These are phyloP conservation scores for Mycalesis mineus DNA, from an alignment of 2,888 invertebrate species.

Conservation along the genomic window DNA sequence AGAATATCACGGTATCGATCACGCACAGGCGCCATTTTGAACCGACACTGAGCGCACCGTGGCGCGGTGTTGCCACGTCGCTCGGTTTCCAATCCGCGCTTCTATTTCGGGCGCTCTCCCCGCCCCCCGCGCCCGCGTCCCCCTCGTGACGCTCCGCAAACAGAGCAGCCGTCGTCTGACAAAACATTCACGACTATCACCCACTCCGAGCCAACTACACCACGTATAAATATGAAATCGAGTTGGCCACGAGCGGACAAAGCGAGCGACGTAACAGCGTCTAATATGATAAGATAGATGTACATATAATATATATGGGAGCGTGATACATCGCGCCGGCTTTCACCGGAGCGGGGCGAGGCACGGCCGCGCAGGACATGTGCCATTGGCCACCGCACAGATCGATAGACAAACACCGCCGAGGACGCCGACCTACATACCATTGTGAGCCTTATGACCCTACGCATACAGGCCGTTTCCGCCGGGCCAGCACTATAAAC, in stretches of 20 bases:
- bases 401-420: conserved; percentile 81
- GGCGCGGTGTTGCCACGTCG: conserved; percentile 76
- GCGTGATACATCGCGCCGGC: conserved; percentile 53
- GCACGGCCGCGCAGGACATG: conserved; percentile 78
- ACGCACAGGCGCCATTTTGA: conserved; percentile 78
- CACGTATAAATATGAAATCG: conserved; percentile 57
- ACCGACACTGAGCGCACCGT: conserved; percentile 69
- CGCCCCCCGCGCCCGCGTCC: conserved; percentile 29
- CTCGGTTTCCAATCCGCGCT: conserved; percentile 64
- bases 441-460: conserved; percentile 61
- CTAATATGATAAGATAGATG: conserved; percentile 59
- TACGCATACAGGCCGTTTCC: conserved; percentile 57
- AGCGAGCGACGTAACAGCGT: conserved; percentile 42
- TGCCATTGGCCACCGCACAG: conserved; percentile 80
- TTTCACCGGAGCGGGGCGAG: conserved; percentile 66
- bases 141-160: conserved; percentile 56
- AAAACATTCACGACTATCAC: conserved; percentile 54
- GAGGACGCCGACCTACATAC: conserved; percentile 75
- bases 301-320: conserved; percentile 43
- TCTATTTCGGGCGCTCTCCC: conserved; percentile 70
- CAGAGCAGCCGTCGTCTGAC: conserved; percentile 59
- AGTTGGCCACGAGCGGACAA: conserved; percentile 44
- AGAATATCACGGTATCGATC: conserved; percentile 76
- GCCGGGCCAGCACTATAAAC: conserved; percentile 74
- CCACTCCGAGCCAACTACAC: conserved; percentile 41